Conservation (phyloP, 2,797 vertebrate species). For the Buphagus erythrorhynchus region DNA sequence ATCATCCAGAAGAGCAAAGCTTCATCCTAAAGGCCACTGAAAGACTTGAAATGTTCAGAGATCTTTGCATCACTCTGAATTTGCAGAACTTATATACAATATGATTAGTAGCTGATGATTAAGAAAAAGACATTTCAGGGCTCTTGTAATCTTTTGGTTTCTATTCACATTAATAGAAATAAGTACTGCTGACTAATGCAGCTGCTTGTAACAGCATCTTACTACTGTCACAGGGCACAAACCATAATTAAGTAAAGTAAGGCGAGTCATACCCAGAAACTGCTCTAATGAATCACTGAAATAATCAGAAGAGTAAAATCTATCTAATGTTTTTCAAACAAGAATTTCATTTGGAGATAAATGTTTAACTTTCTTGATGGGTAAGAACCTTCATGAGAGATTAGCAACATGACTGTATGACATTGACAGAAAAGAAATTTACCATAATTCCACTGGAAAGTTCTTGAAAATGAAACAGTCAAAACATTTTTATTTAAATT, state of each 20-base stretch:
- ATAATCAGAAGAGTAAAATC: not conserved
- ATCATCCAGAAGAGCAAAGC: not conserved
- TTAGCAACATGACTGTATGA: not conserved
- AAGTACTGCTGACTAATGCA: not conserved
- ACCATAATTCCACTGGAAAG: not conserved
- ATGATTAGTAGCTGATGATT: not conserved
- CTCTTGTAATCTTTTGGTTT: not conserved
- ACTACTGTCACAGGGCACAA: not conserved
- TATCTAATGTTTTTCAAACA: not conserved
- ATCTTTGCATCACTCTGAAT: not conserved
- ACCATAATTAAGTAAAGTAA: not conserved
- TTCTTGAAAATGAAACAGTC: not conserved
- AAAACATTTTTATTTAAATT: not conserved
- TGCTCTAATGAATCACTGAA: not conserved
- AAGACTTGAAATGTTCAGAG: not conserved
- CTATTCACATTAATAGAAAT: not conserved
- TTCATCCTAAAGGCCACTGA: not conserved
- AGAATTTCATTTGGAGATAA: not conserved
- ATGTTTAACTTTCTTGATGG: not conserved
- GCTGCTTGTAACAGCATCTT: not conserved
- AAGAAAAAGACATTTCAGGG: not conserved
- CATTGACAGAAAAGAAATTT: not conserved
- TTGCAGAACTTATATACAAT: not conserved
- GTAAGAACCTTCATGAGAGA: not conserved
- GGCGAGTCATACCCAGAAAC: not conserved